Evolutionary conservation across 2,113 vertebrate species (phyloP).

Genomic region (Chaetodon trifascialis): DNA sequence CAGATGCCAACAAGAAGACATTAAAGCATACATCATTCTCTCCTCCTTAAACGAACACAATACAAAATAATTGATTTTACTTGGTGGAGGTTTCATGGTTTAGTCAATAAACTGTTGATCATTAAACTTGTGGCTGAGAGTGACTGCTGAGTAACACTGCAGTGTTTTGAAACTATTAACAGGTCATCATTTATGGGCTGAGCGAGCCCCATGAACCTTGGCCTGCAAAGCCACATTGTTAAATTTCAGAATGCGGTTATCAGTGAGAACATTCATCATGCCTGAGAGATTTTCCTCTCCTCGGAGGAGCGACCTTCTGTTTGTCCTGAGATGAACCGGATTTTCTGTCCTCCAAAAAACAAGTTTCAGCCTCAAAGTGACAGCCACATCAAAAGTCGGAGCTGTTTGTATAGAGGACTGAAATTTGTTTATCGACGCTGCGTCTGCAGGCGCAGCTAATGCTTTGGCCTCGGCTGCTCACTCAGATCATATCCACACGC

Average conservation of each 20-base stretch:
- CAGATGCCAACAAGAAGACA: background rate
- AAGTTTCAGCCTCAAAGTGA: background rate
- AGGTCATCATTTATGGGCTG: background rate
- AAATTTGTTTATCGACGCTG: background rate
- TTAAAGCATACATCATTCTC: too few relatives aligned
- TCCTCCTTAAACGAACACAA: background rate
- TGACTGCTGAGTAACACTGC: background rate
- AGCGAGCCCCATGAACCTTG: slow-evolving; percentile 5
- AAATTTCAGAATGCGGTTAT: slow-evolving; percentile 9
- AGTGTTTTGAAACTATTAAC: background rate
- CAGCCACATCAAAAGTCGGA: background rate
- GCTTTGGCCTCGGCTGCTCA: background rate
- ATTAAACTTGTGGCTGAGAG: background rate
- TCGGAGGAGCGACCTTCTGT: background rate
- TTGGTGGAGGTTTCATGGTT: background rate
- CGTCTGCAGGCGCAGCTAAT: background rate
- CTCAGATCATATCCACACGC: background rate
- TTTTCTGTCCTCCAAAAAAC: background rate
- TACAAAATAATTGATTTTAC: background rate
- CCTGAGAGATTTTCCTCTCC: background rate
- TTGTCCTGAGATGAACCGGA: slow-evolving; percentile 16
- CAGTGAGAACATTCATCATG: background rate
- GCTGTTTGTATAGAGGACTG: background rate
- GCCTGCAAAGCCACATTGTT: slow-evolving; percentile 11
- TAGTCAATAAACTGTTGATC: background rate